Conservation (phyloP, 2,797 vertebrate species). For the Eremophila alpestris region DNA sequence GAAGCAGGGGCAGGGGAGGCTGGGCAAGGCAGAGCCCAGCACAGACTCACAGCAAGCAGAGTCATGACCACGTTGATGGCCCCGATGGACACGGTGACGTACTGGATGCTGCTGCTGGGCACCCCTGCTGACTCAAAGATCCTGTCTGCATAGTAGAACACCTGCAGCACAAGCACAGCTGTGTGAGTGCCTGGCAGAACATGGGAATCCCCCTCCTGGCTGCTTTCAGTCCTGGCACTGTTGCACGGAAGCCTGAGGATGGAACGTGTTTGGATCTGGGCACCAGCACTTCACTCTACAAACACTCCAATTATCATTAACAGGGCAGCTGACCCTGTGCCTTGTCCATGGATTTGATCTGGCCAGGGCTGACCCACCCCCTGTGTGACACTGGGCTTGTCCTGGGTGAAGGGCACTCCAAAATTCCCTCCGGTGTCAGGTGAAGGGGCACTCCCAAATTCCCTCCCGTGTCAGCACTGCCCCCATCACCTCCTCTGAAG, state of each 20-base stretch:
- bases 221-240: neutral
- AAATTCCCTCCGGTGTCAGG: neutral
- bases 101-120: constrained; percentile 77
- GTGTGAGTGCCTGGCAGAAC: accelerated
- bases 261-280: neutral
- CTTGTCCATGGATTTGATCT: neutral
- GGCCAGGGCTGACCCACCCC: neutral
- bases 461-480: neutral
- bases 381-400: accelerated
- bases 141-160: constrained; percentile 92
- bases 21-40: accelerated
- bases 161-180: constrained; percentile 71
- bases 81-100: constrained; percentile 89
- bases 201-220: neutral
- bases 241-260: neutral
- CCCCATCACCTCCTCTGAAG: neutral
- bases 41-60: constrained; percentile 80
- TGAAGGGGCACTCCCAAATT: neutral
- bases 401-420: neutral
- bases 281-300: neutral
- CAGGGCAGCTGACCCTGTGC: neutral
- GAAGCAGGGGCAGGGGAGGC: neutral
- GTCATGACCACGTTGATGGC: constrained; percentile 91
- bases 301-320: neutral
- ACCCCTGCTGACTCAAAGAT: constrained; percentile 89